Evolutionary conservation across 2,797 vertebrate genomes (phyloP), one percentile per base, ranked within the genome.

Genomic region (Parauchenoglanis ngamensis): DNA sequence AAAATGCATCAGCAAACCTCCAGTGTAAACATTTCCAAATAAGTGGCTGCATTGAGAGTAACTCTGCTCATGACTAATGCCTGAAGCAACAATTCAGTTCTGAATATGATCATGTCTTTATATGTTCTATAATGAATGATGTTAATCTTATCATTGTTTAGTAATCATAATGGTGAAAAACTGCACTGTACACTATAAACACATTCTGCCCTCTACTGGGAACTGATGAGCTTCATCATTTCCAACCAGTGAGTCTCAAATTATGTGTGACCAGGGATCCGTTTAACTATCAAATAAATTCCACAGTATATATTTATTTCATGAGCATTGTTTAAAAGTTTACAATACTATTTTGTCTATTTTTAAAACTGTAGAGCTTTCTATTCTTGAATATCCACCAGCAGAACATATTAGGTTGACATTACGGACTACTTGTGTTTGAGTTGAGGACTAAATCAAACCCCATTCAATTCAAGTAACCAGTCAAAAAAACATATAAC

Each of bases 191-290:
- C 15, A 28, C 1, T 13, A 83, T 40, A 25, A 86, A 87, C 11
- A 11, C 85, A 88, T 75, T 85, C 88, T 89, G 88, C 90, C 87
- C 85, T 87, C 90, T 89, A 63, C 81, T 89, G 90, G 88, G 49
- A n/a, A 77, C 7, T 25, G 11, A 59, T 19, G 3, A 56, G 56
- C 21, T 75, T 35, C 49, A 40, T 35, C 68, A 44, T 23, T 40
- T 57, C 7, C 56, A 31, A 35, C 80, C 15, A 79, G 77, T 12
- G 1, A 54, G 28, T 77, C n/a, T 28, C 13, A 17, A 25, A 2
- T n/a, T 13, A 5, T n/a, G 46, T 25, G 44, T 25, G n/a, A 77
- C 23, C 21, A 13, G 10, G 4, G 56, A 40, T 79, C 19, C 0
- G 8, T 23, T 80, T 25, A 61, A 40, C 56, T 61, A 10, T 35